Percentiles rank a stretch among this genome's conserved stretches.
Evolutionary conservation across 2,888 invertebrate genomes (phyloP).

Genomic region (Lepeophtheirus nordmannii): DNA sequence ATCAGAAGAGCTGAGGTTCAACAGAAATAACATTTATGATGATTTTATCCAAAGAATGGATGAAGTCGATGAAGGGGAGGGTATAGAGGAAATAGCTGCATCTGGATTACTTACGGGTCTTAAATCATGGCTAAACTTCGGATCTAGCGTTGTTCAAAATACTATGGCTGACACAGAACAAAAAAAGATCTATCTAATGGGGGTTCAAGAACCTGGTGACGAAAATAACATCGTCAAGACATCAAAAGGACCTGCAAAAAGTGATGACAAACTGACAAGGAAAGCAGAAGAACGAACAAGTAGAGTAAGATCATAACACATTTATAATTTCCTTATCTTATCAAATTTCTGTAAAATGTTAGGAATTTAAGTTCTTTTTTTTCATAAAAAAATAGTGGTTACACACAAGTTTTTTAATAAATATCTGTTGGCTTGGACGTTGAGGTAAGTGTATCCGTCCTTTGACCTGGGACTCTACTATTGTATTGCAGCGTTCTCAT

Average conservation of each 20-base stretch:
- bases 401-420: background rate
- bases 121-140: constrained; percentile 16
- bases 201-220: constrained; percentile 10
- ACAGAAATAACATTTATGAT: background rate
- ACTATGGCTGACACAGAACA: background rate
- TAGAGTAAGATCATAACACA: constrained; percentile 1
- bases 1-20: background rate
- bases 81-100: constrained; percentile 3
- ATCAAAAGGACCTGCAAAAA: constrained; percentile 3
- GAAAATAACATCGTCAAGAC: constrained; percentile 14
- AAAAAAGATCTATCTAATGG: constrained; percentile 6
- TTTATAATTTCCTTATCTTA: background rate
- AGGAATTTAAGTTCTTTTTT: too few relatives aligned
- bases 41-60: background rate
- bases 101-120: constrained; percentile 12
- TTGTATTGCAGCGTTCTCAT: background rate
- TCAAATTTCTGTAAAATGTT: background rate
- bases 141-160: constrained; percentile 4
- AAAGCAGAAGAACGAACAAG: constrained; percentile 11
- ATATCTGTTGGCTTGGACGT: constrained; percentile 1
- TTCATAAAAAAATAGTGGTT: too few relatives aligned
- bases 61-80: background rate
- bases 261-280: constrained; percentile 5
- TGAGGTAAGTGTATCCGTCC: constrained; percentile 3
- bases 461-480: background rate